Conservation (phyloP, 2,797 vertebrate species). For the Steatocranus sp. region DNA sequence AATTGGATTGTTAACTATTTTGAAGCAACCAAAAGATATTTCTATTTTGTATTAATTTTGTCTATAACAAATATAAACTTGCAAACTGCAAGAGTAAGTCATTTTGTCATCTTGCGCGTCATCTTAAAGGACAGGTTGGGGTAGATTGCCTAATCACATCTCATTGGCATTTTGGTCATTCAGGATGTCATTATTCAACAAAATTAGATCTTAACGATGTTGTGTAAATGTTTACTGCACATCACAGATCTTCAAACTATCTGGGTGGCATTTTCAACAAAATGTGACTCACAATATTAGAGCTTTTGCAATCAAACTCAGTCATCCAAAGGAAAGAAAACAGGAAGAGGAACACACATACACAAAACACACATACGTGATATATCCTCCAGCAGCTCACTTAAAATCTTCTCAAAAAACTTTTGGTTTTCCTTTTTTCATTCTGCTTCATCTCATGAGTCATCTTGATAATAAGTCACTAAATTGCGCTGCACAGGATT, state of each 20-base stretch:
- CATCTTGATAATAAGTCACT: not conserved
- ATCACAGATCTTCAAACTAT: conserved; percentile 27
- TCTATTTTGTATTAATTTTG: not conserved
- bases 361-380: not conserved
- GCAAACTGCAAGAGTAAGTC: not conserved
- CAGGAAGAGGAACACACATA: not conserved
- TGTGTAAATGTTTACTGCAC: conserved; percentile 34
- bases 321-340: conserved; percentile 15
- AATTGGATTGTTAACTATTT: not conserved
- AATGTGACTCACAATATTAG: conserved; percentile 30
- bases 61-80: not conserved
- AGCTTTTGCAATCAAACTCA: conserved; percentile 3
- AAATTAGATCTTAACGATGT: conserved; percentile 24
- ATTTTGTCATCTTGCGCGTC: not conserved
- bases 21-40: not conserved
- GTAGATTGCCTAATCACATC: not conserved
- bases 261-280: conserved; percentile 41
- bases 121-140: not conserved
- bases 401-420: conserved; percentile 1
- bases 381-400: not conserved
- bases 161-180: conserved; percentile 39
- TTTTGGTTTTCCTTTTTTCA: not conserved
- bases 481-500: not conserved
- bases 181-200: conserved; percentile 3
- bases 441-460: not conserved